A percentile compares a stretch with the other conserved stretches of the same genome.
These are phyloP conservation scores for Oscheius sp. DNA, from an alignment of 2,888 invertebrate species.

Conservation along the genomic window DNA sequence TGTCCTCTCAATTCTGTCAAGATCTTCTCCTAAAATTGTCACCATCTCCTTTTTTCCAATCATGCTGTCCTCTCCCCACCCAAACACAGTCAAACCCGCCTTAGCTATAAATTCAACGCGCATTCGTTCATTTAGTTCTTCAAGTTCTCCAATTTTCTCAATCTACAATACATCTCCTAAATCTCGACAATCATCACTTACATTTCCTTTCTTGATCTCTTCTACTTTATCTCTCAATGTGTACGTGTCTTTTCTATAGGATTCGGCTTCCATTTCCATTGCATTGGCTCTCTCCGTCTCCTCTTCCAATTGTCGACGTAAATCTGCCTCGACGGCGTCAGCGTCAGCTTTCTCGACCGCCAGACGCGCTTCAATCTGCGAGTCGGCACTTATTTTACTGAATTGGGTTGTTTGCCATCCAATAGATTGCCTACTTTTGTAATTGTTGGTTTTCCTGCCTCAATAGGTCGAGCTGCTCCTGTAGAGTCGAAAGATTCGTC, in stretches of 20 bases:
- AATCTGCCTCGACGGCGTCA: conserved; percentile 2
- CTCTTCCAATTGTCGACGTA: neutral
- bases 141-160: conserved; percentile 47
- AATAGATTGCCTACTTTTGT: neutral
- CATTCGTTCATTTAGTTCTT: conserved; percentile 55
- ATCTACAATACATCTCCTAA: too few relatives aligned
- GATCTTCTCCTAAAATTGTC: conserved; percentile 49
- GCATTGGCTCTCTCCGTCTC: neutral
- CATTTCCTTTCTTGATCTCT: neutral
- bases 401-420: neutral
- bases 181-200: neutral
- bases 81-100: conserved; percentile 36
- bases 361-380: neutral
- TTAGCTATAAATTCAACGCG: conserved; percentile 57
- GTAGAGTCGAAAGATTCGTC: neutral
- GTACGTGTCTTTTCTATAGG: conserved; percentile 2
- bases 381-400: neutral
- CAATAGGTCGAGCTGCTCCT: conserved; percentile 1
- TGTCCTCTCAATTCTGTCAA: conserved; percentile 44
- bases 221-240: neutral
- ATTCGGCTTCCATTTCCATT: neutral
- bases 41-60: neutral
- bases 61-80: neutral
- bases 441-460: conserved; percentile 5
- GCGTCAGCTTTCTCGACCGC: neutral